A percentile compares a stretch with the other conserved stretches of the same genome.
phyloP scores from a whole-genome alignment of 2,888 invertebrate genomes.

The Thecophora atra region DNA sequence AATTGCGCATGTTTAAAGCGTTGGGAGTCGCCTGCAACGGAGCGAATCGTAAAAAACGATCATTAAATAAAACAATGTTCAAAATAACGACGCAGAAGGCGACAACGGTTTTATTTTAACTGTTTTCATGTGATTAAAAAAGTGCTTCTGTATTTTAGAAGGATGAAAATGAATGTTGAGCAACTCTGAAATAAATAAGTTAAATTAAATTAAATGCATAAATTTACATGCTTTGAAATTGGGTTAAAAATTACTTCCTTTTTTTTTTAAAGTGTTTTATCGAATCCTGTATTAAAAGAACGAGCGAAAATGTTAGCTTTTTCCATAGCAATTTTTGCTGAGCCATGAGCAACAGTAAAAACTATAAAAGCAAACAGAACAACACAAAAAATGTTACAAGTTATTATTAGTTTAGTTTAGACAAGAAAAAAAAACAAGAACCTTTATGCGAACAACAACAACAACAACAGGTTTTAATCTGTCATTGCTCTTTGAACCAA shows the following conservation, averaged over 20 bases:
- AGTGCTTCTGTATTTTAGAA: no score
- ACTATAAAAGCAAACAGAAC: background rate
- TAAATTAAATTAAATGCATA: no score
- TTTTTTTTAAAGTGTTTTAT: no score
- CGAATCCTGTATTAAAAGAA: background rate
- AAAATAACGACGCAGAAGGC: no score
- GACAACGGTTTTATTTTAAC: no score
- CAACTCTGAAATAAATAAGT: no score
- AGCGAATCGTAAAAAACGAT: background rate
- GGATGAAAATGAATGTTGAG: no score
- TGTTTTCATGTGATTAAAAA: no score
- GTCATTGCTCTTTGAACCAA: conserved; percentile 36
- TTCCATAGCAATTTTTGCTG: background rate
- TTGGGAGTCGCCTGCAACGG: background rate
- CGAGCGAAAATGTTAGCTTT: background rate
- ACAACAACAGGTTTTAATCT: conserved; percentile 30
- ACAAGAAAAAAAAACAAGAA: background rate
- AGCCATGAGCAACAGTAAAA: background rate
- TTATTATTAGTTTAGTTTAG: conserved; percentile 10
- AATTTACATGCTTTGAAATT: no score
- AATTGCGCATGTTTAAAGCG: background rate
- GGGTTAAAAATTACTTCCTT: no score
- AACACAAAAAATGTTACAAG: background rate
- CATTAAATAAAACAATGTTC: no score
- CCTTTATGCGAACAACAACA: background rate